Evolutionary conservation across 2,888 invertebrate genomes (phyloP), one percentile per base, ranked within the genome.

Genomic region (Drosophila kokeensis): DNA sequence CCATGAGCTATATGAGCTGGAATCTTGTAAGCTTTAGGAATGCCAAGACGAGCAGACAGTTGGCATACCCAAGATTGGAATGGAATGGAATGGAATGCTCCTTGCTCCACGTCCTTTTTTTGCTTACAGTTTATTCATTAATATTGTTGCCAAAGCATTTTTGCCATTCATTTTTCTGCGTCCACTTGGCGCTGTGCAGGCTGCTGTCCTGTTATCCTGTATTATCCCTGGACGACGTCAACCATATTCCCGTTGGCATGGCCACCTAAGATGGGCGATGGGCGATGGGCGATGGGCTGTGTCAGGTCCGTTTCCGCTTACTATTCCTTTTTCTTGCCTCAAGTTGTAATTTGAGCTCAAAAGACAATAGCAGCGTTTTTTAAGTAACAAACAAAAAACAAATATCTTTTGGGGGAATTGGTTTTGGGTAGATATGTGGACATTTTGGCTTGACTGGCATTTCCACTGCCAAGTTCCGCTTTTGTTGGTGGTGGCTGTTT

Each of bases 271-370:
- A 21, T 63, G 63, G 24, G 21, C 7, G 58, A 27, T 63, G 65
- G 24, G 36, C 7, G 58, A 27, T 63, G 65, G 24, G 36, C 13
- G 45, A 27, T 68, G 68, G 24, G 36, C 38, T n/a, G 77, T 87
- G 89, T 90, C 90, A 83, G 76, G 90, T 87, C 79, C 87, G 76
- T 77, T 77, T 74, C 74, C 70, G 73, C 38, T 55, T 29, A 5
- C n/a, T 29, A 38, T 55, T 36, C 7, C 10, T 11, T 29, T 13
- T 76, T 75, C 82, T 87, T 88, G 90, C 83, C 90, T 91, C 91
- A 88, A 91, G 91, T 81, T 82, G 91, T 89, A 91, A 90, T 88
- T 90, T 88, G 89, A 90, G 91, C 88, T 85, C 83, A 79, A 90
- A 90, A 91, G 88, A 91, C 91, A 91, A 90, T 90, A 90, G 83